Base-by-base conservation (phyloP, 1,140 invertebrate genomes). In the Leptinotarsa texana region DNA sequence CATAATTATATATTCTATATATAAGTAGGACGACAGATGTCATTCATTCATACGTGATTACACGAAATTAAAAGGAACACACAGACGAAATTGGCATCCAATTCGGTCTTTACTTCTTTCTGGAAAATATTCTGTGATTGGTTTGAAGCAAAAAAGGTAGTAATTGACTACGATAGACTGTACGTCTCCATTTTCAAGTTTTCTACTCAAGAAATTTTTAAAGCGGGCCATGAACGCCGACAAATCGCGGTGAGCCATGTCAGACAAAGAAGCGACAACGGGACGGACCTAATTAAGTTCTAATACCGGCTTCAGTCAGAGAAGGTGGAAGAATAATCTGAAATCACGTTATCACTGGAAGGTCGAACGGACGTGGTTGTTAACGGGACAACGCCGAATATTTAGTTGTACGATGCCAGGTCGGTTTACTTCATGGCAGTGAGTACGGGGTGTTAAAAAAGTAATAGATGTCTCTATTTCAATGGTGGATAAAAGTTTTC, bases 321-420 rank as follows among this genome's bases (percentile, higher is more conserved):
- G 51, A 57, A 57, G 51, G 51, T 57, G 13, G 51, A 18, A 57
- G 51, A 57, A 57, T 57, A 57, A 57, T 57, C 51, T 57, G 51
- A 3, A 57, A 57, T 57, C 51, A 57, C 51, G 51, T 57, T n/a
- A 57, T 57, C 51, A 57, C n/a, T 57, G 17, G 51, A 57, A 57
- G 51, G 51, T 57, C 17, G 51, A 18, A 57, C 51, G 51, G 51
- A 57, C 17, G 17, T 57, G n/a, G 15, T 18, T 57, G 13, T 57
- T 57, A 57, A 57, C 6, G 51, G 13, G 6, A 57, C 4, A 57
- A 18, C 51, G 5, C 15, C 51, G 51, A 57, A 57, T 57, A 57
- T 57, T 6, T 17, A 57, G 6, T 15, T 13, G 4, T 57, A 57
- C 15, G 33, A 33, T 33, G 33, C 33, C 33, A 57, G 13, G 51